Evolutionary conservation across 2,888 invertebrate species (phyloP).

Genomic region (Neoascia interrupta): DNA sequence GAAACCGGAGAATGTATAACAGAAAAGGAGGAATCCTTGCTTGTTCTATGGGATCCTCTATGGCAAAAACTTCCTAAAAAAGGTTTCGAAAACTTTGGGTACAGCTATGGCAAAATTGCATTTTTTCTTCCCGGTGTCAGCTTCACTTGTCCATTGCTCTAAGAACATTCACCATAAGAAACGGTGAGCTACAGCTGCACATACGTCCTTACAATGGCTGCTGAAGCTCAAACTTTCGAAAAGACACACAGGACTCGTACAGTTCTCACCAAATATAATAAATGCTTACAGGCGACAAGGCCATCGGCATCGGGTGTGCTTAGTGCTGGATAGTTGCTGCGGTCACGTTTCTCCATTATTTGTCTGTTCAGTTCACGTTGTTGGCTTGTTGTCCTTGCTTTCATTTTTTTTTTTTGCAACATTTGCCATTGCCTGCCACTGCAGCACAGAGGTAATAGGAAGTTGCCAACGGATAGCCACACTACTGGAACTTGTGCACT

Average conservation of each 20-base stretch:
- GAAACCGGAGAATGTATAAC: conserved; percentile 51
- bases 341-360: conserved; percentile 64
- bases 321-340: conserved; percentile 26
- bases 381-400: conserved; percentile 34
- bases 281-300: conserved; percentile 47
- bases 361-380: conserved; percentile 65
- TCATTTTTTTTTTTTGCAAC: background rate
- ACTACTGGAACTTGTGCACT: conserved; percentile 72
- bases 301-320: no score
- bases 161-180: no score
- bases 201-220: background rate
- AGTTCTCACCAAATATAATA: conserved; percentile 66
- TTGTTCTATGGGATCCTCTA: conserved; percentile 28
- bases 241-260: conserved; percentile 45
- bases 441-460: conserved; percentile 35
- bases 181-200: no score
- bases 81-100: conserved; percentile 50
- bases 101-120: conserved; percentile 49
- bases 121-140: conserved; percentile 43
- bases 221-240: conserved; percentile 37
- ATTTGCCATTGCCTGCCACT: conserved; percentile 38
- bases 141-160: conserved; percentile 12
- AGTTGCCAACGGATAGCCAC: conserved; percentile 24
- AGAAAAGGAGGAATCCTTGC: conserved; percentile 38
- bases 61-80: no score